Conservation (phyloP, 2,113 vertebrate species). For the Cygnus buccinator region DNA sequence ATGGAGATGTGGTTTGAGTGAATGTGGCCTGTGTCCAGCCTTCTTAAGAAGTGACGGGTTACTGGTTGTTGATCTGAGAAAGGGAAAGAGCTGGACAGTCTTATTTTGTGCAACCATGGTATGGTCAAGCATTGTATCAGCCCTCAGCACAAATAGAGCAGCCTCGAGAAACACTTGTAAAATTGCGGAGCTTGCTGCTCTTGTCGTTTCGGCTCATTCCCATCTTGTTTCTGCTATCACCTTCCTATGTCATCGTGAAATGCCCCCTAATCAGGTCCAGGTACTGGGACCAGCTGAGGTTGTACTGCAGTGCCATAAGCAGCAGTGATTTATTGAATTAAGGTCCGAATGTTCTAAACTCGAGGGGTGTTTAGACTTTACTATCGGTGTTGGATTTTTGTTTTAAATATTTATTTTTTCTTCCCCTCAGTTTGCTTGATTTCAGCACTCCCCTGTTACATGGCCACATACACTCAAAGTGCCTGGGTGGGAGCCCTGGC, state of each 20-base stretch:
- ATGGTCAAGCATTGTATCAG: not conserved
- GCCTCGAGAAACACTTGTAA: not conserved
- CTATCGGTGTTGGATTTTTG: not conserved
- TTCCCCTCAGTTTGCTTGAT: not conserved
- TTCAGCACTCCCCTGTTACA: not conserved
- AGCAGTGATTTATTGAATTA: not conserved
- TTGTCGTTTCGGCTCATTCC: not conserved
- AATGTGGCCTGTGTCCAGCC: not conserved
- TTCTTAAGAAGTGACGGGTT: not conserved
- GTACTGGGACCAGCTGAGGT: not conserved
- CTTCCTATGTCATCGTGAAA: not conserved
- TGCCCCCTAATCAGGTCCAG: not conserved
- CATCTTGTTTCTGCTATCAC: not conserved
- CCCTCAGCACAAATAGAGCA: not conserved
- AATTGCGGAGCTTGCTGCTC: not conserved
- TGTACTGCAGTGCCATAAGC: not conserved
- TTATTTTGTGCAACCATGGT: not conserved
- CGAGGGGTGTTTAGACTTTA: not conserved
- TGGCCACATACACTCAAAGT: not conserved
- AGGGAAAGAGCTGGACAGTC: not conserved
- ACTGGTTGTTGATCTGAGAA: not conserved
- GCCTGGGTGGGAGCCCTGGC: accelerated
- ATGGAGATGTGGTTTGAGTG: not conserved
- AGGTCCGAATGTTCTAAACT: not conserved
- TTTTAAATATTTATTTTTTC: not conserved